phyloP scores from a whole-genome alignment of 2,888 invertebrate genomes.

The Zygothrica quintamaculata region DNA sequence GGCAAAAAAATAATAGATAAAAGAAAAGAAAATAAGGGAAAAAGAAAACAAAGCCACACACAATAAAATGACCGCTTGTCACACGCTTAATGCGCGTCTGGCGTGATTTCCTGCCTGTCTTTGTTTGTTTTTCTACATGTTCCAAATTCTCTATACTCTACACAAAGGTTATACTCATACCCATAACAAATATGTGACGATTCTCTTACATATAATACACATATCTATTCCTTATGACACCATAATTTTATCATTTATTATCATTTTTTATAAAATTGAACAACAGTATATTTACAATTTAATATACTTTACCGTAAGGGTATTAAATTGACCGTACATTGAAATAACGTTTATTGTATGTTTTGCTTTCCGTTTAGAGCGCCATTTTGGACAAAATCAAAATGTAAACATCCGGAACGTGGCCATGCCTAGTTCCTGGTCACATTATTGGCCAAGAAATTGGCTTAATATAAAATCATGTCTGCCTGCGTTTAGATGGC shows the following conservation, averaged over 20 bases:
- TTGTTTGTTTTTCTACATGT: constrained; percentile 1
- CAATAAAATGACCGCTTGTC: constrained; percentile 59
- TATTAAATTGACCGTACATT: neutral
- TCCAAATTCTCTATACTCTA: constrained; percentile 6
- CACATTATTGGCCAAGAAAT: constrained; percentile 48
- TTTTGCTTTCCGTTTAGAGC: constrained; percentile 18
- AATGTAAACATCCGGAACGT: constrained; percentile 69
- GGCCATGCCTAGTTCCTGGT: constrained; percentile 69
- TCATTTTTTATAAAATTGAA: too few species aligned
- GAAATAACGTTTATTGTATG: neutral
- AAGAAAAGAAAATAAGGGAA: neutral
- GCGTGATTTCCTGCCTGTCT: constrained; percentile 65
- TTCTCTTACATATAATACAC: too few species aligned
- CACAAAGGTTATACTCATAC: neutral
- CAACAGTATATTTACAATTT: too few species aligned
- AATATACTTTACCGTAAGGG: neutral
- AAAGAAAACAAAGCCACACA: constrained; percentile 28
- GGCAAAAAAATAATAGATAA: neutral
- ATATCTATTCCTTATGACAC: too few species aligned
- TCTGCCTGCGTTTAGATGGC: constrained; percentile 61
- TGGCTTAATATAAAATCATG: constrained; percentile 70
- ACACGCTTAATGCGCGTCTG: constrained; percentile 67
- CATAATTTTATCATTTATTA: too few species aligned
- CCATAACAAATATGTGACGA: neutral
- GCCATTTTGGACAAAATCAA: constrained; percentile 56